Base-by-base conservation (phyloP, 2,797 vertebrate species). In the Hybognathus amarus region DNA sequence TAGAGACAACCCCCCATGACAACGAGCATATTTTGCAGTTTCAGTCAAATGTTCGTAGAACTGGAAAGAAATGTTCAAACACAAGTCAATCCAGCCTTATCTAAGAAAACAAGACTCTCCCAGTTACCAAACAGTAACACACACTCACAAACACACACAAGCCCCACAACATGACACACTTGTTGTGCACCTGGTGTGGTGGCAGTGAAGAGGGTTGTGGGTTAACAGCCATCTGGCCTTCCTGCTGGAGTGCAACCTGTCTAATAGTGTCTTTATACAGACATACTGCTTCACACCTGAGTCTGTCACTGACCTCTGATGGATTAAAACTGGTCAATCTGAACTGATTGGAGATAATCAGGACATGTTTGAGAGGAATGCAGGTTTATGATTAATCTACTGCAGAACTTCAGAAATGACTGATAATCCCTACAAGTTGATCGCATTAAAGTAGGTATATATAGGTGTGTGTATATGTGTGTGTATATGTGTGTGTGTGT, bases 191-290 rank as follows among this genome's bases (percentile, higher is more conserved):
- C 18, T 9, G 45, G 20, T 22, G 17, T 22, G 40, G 17, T 22
- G 40, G 22, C 61, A 15, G 59, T 36, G 38, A 77, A 77, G n/a
- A 10, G 38, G 63, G 52, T 67, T 79, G 42, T 67, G 45, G 61
- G 59, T 74, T 52, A 82, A 61, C 77, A 73, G 84, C 74, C 74
- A 85, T 82, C 82, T 85, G 84, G 66, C 54, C 45, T 66, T 77
- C 74, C 74, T 73, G 79, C 74, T 85, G 67, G 73, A 85, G 66
- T 68, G 47, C 79, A 82, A 71, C 63, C 45, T 36, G 63, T 67
- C 63, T 79, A 66, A 66, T 67, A 50, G 61, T 54, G 45, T n/a
- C 7, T 50, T 79, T 36, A 38, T 52, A 64, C 30, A 52, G 63
- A 68, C 42, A 79, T 67, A 67, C 45, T 68, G 61, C 63, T 66